phyloP scores from a whole-genome alignment of 2,797 vertebrate genomes.

The Smutsia gigantea region DNA sequence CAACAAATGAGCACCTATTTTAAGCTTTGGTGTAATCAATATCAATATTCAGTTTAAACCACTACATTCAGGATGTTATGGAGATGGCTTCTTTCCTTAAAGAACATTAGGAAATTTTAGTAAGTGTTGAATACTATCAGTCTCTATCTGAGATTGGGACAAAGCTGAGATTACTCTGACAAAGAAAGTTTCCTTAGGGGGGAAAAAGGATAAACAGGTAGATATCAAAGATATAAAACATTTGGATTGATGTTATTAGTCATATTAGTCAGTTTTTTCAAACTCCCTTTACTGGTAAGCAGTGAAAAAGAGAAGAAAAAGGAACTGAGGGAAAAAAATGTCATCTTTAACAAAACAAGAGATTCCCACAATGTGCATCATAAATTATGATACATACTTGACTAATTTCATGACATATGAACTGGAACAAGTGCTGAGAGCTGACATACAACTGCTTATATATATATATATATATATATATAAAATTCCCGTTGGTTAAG shows the following conservation, averaged over 20 bases:
- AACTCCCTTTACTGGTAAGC: background rate
- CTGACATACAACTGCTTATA: background rate
- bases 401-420: background rate
- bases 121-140: background rate
- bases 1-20: background rate
- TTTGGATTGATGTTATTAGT: background rate
- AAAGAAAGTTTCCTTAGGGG: background rate
- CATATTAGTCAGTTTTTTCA: background rate
- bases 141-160: background rate
- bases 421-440: background rate
- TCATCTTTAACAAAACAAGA: background rate
- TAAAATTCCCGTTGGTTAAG: background rate
- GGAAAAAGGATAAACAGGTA: background rate
- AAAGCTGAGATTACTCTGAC: background rate
- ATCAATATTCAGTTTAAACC: background rate
- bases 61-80: background rate
- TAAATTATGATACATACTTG: background rate
- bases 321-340: background rate
- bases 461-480: too few species aligned
- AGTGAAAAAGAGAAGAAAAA: background rate
- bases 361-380: background rate
- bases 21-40: background rate
- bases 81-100: too few species aligned
- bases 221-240: background rate
- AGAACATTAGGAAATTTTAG: background rate